Percentiles rank a stretch among this genome's conserved stretches.
These are phyloP conservation scores for Dermolepida albohirtum DNA, from an alignment of 2,888 invertebrate species.

Conservation along the genomic window DNA sequence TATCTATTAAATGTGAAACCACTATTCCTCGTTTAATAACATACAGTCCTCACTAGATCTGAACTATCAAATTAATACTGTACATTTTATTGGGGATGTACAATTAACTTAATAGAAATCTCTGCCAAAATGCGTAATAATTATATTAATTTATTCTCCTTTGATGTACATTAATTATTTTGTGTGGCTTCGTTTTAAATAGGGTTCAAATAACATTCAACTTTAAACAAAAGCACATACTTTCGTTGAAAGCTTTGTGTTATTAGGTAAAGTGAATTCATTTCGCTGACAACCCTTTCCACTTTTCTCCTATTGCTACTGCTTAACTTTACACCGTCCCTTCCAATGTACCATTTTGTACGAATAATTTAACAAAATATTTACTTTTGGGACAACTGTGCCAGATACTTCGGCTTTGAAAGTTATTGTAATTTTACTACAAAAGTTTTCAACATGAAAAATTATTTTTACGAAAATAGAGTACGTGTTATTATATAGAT, in stretches of 20 bases:
- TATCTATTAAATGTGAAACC: no score
- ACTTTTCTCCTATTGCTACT: neutral
- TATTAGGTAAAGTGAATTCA: constrained; percentile 32
- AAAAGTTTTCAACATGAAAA: neutral
- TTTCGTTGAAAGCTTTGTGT: constrained; percentile 36
- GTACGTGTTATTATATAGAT: no score
- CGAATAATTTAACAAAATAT: constrained; percentile 22
- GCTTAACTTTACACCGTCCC: neutral
- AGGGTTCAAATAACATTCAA: constrained; percentile 39
- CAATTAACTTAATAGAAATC: constrained; percentile 36
- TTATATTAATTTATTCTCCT: constrained; percentile 39
- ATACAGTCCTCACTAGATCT: neutral
- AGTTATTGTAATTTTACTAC: neutral
- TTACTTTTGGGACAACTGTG: constrained; percentile 11
- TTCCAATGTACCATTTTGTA: constrained; percentile 2
- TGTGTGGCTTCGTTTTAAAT: constrained; percentile 40
- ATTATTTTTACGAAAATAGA: no score
- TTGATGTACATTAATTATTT: constrained; percentile 42
- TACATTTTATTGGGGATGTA: constrained; percentile 31
- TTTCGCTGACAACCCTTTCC: constrained; percentile 8
- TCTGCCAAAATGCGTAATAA: constrained; percentile 33
- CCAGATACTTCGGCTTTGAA: neutral
- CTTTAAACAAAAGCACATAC: constrained; percentile 37
- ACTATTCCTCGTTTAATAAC: constrained; percentile 4
- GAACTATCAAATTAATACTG: constrained; percentile 6